phyloP scores from a whole-genome alignment of 2,113 vertebrate species.

The Tetrao urogallus region DNA sequence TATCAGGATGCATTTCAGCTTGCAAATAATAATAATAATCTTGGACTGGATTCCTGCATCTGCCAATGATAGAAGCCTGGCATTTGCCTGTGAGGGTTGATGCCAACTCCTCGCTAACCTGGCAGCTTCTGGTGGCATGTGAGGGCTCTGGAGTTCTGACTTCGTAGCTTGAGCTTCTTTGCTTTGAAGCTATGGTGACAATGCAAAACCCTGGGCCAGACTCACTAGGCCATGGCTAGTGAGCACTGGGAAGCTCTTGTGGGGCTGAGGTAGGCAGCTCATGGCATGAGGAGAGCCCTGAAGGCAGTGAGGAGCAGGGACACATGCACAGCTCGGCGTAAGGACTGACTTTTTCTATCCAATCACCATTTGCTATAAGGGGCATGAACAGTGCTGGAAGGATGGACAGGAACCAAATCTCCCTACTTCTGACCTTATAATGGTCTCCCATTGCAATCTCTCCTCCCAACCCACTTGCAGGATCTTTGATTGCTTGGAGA shows the following conservation, averaged over 20 bases:
- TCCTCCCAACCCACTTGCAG: background rate
- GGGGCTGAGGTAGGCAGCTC: background rate
- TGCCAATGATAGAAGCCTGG: background rate
- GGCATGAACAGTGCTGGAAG: background rate
- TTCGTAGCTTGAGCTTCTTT: background rate
- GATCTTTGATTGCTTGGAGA: background rate
- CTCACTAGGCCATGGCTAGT: background rate
- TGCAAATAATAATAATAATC: background rate
- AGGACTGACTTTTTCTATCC: background rate
- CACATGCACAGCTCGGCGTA: background rate
- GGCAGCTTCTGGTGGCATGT: background rate
- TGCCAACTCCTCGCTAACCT: background rate
- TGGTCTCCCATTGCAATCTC: background rate
- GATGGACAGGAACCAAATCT: background rate
- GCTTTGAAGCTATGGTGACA: background rate
- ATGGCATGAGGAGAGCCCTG: background rate
- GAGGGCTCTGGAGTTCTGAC: background rate
- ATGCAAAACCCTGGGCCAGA: background rate
- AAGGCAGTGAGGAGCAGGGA: background rate
- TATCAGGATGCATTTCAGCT: background rate
- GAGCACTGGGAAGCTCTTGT: rapidly evolving
- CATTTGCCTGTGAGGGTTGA: background rate
- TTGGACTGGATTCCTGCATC: background rate
- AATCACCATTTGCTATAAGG: background rate
- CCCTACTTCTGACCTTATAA: background rate